Percentiles rank a stretch among this genome's conserved stretches.
Conservation (phyloP, 2,113 vertebrate species). For the Phylloscopus trochiloides region DNA sequence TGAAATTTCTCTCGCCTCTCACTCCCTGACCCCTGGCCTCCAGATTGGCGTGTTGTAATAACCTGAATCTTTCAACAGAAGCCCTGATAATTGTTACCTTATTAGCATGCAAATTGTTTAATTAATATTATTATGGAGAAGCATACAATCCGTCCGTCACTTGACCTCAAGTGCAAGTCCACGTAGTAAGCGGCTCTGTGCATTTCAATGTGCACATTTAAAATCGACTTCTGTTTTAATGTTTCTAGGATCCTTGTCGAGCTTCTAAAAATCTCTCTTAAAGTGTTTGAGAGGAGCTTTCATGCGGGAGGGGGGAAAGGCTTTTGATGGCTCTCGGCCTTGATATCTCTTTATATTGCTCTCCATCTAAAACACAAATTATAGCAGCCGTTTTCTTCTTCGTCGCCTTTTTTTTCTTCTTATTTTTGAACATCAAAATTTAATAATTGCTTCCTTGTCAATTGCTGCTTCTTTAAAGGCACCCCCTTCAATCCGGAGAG, state of each 20-base stretch:
- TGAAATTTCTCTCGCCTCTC: slow-evolving; percentile 98
- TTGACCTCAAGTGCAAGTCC: slow-evolving; percentile 98
- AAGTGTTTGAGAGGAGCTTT: slow-evolving; percentile 77
- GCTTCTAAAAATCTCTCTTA: slow-evolving; percentile 76
- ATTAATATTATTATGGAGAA: slow-evolving; percentile 99
- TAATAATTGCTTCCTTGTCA: slow-evolving; percentile 92
- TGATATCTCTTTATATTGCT: slow-evolving; percentile 78
- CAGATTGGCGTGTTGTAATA: slow-evolving; percentile 99
- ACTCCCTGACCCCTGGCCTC: slow-evolving; percentile 96
- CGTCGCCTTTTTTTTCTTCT: slow-evolving; percentile 33
- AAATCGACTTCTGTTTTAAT: slow-evolving; percentile 87
- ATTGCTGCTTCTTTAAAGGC: slow-evolving; percentile 72
- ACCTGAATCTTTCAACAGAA: slow-evolving; percentile 99
- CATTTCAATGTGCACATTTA: slow-evolving; percentile 89
- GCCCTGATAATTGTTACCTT: slow-evolving; percentile 99
- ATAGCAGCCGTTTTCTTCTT: slow-evolving; percentile 79
- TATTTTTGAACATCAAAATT: slow-evolving; percentile 89
- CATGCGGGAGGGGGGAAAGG: slow-evolving; percentile 25
- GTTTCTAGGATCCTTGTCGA: slow-evolving; percentile 75
- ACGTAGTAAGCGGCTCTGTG: slow-evolving; percentile 86
- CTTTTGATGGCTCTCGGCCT: slow-evolving; percentile 80
- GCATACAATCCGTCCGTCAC: slow-evolving; percentile 99
- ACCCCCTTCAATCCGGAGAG: slow-evolving; percentile 75
- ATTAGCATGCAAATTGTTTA: slow-evolving; percentile 99
- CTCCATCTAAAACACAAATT: slow-evolving; percentile 79